phyloP scores from a whole-genome alignment of 2,888 invertebrate species.

The Tenthredo notha region DNA sequence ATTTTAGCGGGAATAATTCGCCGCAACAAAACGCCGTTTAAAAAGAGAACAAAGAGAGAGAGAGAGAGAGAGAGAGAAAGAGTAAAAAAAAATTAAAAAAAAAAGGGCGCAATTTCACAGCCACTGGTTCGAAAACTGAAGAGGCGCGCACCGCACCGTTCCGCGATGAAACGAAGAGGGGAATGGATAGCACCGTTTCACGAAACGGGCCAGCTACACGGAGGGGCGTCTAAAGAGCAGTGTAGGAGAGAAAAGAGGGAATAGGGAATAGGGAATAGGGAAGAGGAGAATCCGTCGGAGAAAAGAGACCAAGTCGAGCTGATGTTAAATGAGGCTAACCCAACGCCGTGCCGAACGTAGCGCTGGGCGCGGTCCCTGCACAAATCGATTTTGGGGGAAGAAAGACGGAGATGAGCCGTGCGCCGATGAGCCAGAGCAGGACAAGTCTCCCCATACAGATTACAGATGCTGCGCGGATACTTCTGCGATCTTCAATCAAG shows the following conservation, averaged over 20 bases:
- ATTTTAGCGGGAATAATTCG: constrained; percentile 36
- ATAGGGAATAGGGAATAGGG: constrained; percentile 23
- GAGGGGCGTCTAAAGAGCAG: constrained; percentile 60
- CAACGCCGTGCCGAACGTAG: constrained; percentile 63
- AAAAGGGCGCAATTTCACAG: constrained; percentile 69
- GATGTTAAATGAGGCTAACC: constrained; percentile 74
- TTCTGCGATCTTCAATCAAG: constrained; percentile 48
- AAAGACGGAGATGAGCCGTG: constrained; percentile 66
- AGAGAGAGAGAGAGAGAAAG: constrained; percentile 16
- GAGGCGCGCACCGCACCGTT: constrained; percentile 63
- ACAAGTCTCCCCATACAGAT: constrained; percentile 59
- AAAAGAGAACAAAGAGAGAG: constrained; percentile 56
- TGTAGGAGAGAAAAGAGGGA: constrained; percentile 46
- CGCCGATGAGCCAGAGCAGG: constrained; percentile 60
- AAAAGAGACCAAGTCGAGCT: constrained; percentile 53
- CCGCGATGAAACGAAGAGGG: constrained; percentile 60
- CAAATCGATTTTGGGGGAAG: constrained; percentile 74
- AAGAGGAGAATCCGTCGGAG: constrained; percentile 54
- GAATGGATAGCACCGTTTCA: constrained; percentile 46
- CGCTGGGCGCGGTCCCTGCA: constrained; percentile 75
- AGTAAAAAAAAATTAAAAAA: constrained; percentile 57
- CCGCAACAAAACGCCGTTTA: constrained; percentile 48
- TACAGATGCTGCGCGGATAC: constrained; percentile 51
- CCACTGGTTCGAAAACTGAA: constrained; percentile 68
- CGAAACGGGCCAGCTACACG: constrained; percentile 42